These are phyloP conservation scores for Puma concolor DNA, from an alignment of 2,113 vertebrate species.

Conservation along the genomic window DNA sequence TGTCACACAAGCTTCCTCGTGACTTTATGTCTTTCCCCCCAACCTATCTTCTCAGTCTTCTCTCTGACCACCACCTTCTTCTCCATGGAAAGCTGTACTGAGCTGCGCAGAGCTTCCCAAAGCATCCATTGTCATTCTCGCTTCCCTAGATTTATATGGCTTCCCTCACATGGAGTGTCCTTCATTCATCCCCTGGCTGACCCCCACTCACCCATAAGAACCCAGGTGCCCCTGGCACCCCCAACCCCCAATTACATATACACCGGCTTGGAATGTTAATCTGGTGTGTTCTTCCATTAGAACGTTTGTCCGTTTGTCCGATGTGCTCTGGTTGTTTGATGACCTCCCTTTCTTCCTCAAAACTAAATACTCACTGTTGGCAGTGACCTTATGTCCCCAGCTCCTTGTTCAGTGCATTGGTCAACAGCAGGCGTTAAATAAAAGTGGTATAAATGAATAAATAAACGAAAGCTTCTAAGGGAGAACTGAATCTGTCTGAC, in stretches of 20 bases:
- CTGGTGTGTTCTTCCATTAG: neutral
- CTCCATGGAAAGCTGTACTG: neutral
- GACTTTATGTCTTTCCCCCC: fast-evolving
- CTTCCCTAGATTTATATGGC: too few species aligned
- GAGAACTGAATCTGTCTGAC: neutral
- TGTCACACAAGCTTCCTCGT: neutral
- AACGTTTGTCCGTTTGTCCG: neutral
- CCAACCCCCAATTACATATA: too few species aligned
- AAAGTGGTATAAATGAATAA: neutral
- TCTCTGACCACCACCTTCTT: neutral
- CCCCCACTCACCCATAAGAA: neutral
- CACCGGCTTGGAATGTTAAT: neutral
- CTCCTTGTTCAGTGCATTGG: neutral
- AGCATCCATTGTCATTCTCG: fast-evolving
- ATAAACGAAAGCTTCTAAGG: neutral
- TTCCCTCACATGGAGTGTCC: neutral
- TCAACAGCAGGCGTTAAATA: neutral
- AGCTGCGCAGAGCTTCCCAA: neutral
- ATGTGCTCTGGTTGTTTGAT: neutral
- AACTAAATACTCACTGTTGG: neutral
- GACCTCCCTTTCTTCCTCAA: neutral
- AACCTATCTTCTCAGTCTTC: neutral
- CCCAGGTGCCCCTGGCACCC: fast-evolving
- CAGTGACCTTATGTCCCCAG: too few species aligned
- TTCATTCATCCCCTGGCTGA: neutral